Percentiles rank a stretch among this genome's conserved stretches.
phyloP scores from a whole-genome alignment of 1,140 invertebrate species.

The Conopomorpha cramerella region DNA sequence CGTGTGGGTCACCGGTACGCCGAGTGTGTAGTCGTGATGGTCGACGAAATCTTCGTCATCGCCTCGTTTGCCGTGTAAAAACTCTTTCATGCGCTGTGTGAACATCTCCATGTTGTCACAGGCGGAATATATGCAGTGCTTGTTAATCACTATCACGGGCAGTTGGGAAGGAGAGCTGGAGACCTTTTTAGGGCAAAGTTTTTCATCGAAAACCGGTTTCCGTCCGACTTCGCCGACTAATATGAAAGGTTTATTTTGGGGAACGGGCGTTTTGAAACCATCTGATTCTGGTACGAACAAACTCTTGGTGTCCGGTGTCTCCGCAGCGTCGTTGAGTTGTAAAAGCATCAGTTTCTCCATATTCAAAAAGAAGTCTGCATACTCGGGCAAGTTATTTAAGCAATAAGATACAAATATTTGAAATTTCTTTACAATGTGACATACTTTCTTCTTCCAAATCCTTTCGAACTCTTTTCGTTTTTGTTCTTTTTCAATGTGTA shows the following conservation, averaged over 20 bases:
- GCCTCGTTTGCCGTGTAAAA: conserved; percentile 16
- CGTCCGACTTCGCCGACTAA: conserved; percentile 33
- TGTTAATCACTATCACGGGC: conserved; percentile 37
- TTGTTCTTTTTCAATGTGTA: conserved; percentile 23
- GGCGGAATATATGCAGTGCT: conserved; percentile 31
- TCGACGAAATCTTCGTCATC: conserved; percentile 25
- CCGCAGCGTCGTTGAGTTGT: conserved; percentile 24
- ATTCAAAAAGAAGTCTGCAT: conserved; percentile 43
- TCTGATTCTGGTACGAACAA: conserved; percentile 28
- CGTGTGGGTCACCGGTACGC: conserved; percentile 24
- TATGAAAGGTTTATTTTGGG: conserved; percentile 30
- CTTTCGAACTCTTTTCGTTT: conserved; percentile 20
- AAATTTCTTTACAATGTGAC: conserved; percentile 36
- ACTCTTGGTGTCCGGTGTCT: conserved; percentile 21
- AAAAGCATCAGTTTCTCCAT: conserved; percentile 45
- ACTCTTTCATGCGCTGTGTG: conserved; percentile 25
- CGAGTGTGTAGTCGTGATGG: conserved; percentile 23
- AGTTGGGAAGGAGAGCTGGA: conserved; percentile 28
- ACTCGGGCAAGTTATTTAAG: conserved; percentile 30
- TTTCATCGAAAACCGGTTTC: conserved; percentile 20
- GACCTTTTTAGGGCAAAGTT: conserved; percentile 30
- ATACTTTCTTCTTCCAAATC: conserved; percentile 40
- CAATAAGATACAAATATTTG: conserved; percentile 38
- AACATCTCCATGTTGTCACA: conserved; percentile 34
- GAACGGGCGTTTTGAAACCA: conserved; percentile 16